Percentiles rank a stretch among this genome's conserved stretches.
phyloP scores from a whole-genome alignment of 2,888 invertebrate genomes.

The Drosophila anceps region DNA sequence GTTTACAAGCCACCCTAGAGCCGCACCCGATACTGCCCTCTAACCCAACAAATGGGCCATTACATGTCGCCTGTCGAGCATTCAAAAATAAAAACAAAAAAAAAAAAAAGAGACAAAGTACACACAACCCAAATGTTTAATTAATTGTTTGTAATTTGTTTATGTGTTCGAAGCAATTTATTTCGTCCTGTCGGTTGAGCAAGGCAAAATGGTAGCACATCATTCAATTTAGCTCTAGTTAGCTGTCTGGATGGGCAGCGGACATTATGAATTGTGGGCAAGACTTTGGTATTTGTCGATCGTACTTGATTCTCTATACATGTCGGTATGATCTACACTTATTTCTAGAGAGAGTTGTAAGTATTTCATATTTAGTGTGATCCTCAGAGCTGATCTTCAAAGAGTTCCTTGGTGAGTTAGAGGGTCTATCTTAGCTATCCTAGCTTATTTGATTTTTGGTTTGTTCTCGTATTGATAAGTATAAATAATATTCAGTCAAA shows the following conservation, averaged over 20 bases:
- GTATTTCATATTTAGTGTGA: not conserved
- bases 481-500: not conserved
- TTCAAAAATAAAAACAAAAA: too few species aligned
- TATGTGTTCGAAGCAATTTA: constrained; percentile 70
- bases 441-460: not conserved
- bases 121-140: constrained; percentile 52
- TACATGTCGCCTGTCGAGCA: constrained; percentile 39
- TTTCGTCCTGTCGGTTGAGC: constrained; percentile 34
- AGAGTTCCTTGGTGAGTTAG: not conserved
- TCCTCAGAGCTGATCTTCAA: not conserved
- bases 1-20: constrained; percentile 54
- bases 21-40: constrained; percentile 24
- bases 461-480: not conserved
- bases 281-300: constrained; percentile 1
- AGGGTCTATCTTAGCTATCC: too few species aligned
- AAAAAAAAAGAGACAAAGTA: constrained; percentile 10
- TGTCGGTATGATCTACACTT: not conserved
- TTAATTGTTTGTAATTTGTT: constrained; percentile 79
- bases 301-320: not conserved
- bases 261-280: constrained; percentile 8
- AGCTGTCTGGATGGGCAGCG: not conserved
- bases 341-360: too few species aligned
- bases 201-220: constrained; percentile 25
- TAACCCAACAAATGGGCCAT: constrained; percentile 55
- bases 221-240: constrained; percentile 27